These are phyloP conservation scores for Thamnaconus septentrionalis DNA, from an alignment of 2,113 vertebrate genomes.

Conservation along the genomic window DNA sequence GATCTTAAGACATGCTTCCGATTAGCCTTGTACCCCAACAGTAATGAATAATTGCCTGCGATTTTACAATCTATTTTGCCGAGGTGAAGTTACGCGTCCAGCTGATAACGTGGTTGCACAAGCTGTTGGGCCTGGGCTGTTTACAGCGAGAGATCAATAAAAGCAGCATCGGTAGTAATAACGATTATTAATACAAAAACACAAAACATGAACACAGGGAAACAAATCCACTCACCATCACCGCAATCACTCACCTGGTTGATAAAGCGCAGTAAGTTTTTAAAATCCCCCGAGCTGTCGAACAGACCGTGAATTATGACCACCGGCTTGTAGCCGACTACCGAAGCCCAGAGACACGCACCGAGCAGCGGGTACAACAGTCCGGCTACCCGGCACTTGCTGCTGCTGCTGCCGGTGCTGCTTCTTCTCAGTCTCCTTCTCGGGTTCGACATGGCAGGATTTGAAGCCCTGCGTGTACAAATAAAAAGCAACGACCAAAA, in stretches of 20 bases:
- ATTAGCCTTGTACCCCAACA: too few relatives aligned
- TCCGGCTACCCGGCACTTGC: slow-evolving; percentile 35
- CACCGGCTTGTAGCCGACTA: slow-evolving; percentile 82
- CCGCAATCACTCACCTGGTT: slow-evolving; percentile 70
- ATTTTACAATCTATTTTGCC: too few relatives aligned
- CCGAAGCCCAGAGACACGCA: slow-evolving; percentile 67
- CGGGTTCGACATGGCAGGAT: background rate
- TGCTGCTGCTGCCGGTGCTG: background rate
- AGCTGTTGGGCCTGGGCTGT: slow-evolving; percentile 17
- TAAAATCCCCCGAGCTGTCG: slow-evolving; percentile 85
- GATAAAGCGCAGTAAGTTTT: slow-evolving; percentile 77
- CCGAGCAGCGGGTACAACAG: slow-evolving; percentile 60
- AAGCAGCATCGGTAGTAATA: too few relatives aligned
- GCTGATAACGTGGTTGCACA: background rate
- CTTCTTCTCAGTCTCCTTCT: background rate
- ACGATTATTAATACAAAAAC: background rate
- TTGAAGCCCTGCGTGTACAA: background rate
- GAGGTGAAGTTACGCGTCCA: too few relatives aligned
- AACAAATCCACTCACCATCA: fast-evolving
- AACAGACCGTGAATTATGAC: slow-evolving; percentile 89
- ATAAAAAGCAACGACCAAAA: too few relatives aligned
- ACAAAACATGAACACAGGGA: background rate
- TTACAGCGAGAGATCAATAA: too few relatives aligned
- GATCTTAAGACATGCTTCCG: too few relatives aligned
- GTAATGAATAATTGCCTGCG: too few relatives aligned